phyloP scores from a whole-genome alignment of 2,888 invertebrate genomes.

The Ectobius pallidus region DNA sequence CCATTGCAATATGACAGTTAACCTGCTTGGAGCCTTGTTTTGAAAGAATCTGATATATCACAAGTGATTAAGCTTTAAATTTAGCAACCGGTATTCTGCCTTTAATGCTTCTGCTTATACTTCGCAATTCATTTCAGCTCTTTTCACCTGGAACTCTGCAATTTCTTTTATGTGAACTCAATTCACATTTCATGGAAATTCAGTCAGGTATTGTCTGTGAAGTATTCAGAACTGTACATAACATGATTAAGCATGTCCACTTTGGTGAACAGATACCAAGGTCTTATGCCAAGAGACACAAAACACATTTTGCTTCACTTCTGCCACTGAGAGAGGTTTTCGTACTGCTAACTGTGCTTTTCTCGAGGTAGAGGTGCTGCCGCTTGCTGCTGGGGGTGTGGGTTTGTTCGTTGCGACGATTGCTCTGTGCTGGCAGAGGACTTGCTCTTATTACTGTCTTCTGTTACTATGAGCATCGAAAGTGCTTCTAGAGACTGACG shows the following conservation, averaged over 20 bases:
- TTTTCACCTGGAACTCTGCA: no score
- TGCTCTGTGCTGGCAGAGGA: not conserved
- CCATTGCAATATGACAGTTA: no score
- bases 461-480: constrained; percentile 62
- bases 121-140: no score
- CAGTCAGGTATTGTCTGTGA: not conserved
- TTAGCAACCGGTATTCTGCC: no score
- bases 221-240: not conserved
- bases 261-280: not conserved
- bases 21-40: no score
- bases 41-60: no score
- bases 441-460: constrained; percentile 22
- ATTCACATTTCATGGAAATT: not conserved
- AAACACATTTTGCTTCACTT: not conserved
- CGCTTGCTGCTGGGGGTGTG: constrained; percentile 12
- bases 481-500: constrained; percentile 80
- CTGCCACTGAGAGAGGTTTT: not conserved
- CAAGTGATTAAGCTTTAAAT: no score
- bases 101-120: no score
- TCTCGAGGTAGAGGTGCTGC: constrained; percentile 32
- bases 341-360: constrained; percentile 35
- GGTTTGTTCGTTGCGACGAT: not conserved
- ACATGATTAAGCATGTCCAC: not conserved
- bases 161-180: no score
- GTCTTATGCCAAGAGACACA: not conserved